Conservation (phyloP, 2,113 vertebrate species). For the Actinemys pallida region DNA sequence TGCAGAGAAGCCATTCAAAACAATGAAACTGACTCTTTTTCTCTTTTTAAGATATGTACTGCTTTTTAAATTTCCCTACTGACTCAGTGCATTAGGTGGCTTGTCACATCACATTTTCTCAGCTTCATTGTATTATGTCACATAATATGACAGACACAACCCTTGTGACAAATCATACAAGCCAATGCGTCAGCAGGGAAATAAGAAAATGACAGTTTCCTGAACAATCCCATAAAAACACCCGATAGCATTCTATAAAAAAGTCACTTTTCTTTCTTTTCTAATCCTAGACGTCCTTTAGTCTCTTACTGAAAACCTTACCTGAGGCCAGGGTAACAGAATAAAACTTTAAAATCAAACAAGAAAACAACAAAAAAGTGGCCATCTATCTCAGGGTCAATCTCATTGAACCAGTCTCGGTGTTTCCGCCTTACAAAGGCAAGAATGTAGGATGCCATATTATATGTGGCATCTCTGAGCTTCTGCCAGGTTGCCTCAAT, state of each 20-base stretch:
- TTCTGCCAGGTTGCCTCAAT: not conserved
- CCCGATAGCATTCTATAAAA: not conserved
- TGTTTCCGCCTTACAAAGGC: not conserved
- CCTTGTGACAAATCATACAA: conserved; percentile 54
- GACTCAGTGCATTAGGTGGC: conserved; percentile 20
- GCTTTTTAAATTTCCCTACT: conserved; percentile 40
- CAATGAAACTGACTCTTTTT: not conserved
- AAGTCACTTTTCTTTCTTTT: not conserved
- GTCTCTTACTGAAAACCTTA: not conserved
- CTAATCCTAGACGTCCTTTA: not conserved
- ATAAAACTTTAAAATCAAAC: not conserved
- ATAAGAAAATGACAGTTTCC: conserved; percentile 33
- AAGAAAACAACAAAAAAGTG: not conserved
- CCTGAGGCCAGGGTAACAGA: not conserved
- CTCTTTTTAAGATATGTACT: not conserved
- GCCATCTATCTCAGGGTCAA: not conserved
- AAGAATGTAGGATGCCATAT: not conserved
- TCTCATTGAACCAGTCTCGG: not conserved
- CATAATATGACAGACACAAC: conserved; percentile 32
- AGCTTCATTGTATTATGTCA: conserved; percentile 46
- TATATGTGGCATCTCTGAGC: not conserved
- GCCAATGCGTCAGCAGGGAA: conserved; percentile 18
- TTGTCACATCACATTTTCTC: conserved; percentile 62
- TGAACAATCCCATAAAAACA: conserved; percentile 31
- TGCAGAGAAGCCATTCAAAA: not conserved